Percentiles rank a stretch among this genome's conserved stretches.
Conservation (phyloP, 2,888 invertebrate genomes). For the Tinea semifulvella region DNA sequence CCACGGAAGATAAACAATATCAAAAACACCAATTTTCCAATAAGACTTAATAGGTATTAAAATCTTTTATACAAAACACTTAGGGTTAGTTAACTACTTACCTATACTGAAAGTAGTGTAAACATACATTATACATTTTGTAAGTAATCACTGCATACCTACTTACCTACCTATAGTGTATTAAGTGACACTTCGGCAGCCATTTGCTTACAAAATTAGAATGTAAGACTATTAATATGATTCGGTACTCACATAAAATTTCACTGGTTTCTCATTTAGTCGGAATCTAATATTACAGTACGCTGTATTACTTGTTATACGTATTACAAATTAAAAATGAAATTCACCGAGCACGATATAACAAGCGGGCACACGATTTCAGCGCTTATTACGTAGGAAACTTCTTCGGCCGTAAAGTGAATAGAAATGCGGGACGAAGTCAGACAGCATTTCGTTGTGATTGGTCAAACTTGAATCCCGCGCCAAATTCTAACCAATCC, state of each 20-base stretch:
- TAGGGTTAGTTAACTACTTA: conserved; percentile 19
- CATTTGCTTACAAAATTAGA: conserved; percentile 66
- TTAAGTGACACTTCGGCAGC: conserved; percentile 57
- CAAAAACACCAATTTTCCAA: neutral
- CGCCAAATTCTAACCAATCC: conserved; percentile 52
- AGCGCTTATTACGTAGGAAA: conserved; percentile 64
- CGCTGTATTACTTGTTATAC: conserved; percentile 21
- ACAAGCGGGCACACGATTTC: conserved; percentile 62
- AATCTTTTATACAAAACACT: conserved; percentile 21
- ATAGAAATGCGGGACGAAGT: conserved; percentile 31
- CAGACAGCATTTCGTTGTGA: conserved; percentile 34
- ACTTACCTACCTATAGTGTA: conserved; percentile 22
- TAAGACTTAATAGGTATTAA: neutral
- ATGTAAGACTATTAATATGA: conserved; percentile 50
- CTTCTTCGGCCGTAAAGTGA: conserved; percentile 28
- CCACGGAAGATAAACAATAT: no score
- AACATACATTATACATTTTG: conserved; percentile 17
- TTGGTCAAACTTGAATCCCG: conserved; percentile 54
- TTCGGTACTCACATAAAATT: conserved; percentile 11
- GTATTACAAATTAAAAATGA: conserved; percentile 32
- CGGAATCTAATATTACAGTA: neutral
- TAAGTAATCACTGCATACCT: conserved; percentile 18
- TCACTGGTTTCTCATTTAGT: neutral
- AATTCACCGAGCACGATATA: conserved; percentile 55
- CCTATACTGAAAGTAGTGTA: conserved; percentile 19